Conservation (phyloP, 2,113 vertebrate genomes). For the Datnioides undecimradiatus region DNA sequence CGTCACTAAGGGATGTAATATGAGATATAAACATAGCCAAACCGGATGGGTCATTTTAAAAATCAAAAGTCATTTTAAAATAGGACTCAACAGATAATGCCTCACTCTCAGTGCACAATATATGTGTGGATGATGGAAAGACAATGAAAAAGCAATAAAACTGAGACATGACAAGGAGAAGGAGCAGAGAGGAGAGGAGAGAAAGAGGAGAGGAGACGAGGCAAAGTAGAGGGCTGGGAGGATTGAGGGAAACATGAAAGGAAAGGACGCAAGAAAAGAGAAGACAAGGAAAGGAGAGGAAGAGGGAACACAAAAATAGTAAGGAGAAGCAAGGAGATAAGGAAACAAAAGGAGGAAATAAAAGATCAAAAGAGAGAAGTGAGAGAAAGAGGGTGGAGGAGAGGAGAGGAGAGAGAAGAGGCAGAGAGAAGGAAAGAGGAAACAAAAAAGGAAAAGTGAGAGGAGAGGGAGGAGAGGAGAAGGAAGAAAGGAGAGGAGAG, state of each 20-base stretch:
- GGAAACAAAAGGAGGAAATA: background rate
- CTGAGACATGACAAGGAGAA: background rate
- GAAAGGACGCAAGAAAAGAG: background rate
- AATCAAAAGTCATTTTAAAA: background rate
- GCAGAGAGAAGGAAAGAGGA: background rate
- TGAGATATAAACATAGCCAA: background rate
- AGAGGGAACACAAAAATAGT: too few species aligned
- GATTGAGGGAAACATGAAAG: background rate
- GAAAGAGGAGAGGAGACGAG: background rate
- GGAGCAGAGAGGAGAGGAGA: background rate
- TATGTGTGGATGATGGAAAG: background rate
- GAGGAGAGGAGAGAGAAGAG: background rate
- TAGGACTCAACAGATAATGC: background rate
- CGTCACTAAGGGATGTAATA: background rate
- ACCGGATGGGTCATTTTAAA: too few species aligned
- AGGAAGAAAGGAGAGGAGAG: background rate
- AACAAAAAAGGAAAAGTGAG: background rate
- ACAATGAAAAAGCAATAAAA: background rate
- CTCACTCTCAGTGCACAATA: background rate
- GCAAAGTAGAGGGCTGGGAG: too few species aligned
- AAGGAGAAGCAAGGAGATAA: conserved; percentile 2
- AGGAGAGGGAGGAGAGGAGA: background rate
- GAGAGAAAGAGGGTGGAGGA: too few species aligned
- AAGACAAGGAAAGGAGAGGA: background rate
- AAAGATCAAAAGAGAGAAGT: too few species aligned